Evolutionary conservation across 2,797 vertebrate species (phyloP).

Genomic region (Sarcophilus harrisii): DNA sequence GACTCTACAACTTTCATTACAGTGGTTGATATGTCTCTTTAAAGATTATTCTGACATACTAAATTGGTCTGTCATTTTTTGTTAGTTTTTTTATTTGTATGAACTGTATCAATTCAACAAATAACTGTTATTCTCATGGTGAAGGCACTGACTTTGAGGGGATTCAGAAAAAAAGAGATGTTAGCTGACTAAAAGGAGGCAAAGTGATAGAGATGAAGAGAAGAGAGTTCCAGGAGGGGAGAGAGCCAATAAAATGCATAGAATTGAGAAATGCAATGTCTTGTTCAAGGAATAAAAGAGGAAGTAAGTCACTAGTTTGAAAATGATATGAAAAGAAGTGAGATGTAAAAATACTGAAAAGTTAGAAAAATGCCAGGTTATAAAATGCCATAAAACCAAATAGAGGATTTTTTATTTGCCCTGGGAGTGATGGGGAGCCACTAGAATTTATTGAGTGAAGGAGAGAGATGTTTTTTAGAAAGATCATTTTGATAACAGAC

Average conservation of each 20-base stretch:
- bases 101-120: background rate
- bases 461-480: background rate
- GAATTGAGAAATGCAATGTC: background rate
- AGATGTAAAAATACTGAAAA: background rate
- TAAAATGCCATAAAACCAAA: background rate
- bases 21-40: background rate
- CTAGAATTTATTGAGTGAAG: background rate
- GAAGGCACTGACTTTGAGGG: background rate
- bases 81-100: background rate
- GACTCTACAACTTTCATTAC: background rate
- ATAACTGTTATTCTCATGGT: background rate
- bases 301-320: background rate
- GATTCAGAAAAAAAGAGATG: too few species aligned
- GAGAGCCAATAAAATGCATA: background rate
- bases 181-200: too few species aligned
- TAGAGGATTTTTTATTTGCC: background rate
- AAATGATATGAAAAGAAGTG: background rate
- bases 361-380: background rate
- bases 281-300: background rate
- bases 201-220: background rate
- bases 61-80: background rate
- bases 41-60: background rate
- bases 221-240: background rate
- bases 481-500: background rate
- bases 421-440: background rate